Evolutionary conservation across 2,888 invertebrate genomes (phyloP).

Genomic region (Pammene fasciana): DNA sequence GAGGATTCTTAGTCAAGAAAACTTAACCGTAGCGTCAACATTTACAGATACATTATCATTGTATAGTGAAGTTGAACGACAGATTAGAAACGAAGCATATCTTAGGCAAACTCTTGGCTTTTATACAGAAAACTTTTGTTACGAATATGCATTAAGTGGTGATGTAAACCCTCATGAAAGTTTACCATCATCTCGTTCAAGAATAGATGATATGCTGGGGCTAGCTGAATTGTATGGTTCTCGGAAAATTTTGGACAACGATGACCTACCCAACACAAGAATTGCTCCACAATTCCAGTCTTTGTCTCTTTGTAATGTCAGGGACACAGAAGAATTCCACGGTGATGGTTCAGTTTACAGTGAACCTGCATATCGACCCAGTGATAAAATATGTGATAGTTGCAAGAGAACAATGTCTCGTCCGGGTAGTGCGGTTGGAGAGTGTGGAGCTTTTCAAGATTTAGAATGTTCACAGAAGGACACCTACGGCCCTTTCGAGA

Average conservation of each 20-base stretch:
- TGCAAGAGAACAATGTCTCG: conserved; percentile 88
- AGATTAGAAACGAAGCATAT: conserved; percentile 85
- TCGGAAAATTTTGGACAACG: conserved; percentile 88
- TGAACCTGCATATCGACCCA: conserved; percentile 90
- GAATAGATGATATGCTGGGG: conserved; percentile 91
- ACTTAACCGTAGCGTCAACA: conserved; percentile 94
- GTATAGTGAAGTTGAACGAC: conserved; percentile 86
- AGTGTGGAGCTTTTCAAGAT: conserved; percentile 85
- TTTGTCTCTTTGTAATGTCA: conserved; percentile 87
- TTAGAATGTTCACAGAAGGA: conserved; percentile 80
- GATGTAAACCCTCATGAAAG: conserved; percentile 78
- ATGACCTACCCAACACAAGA: conserved; percentile 80
- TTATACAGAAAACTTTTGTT: conserved; percentile 79
- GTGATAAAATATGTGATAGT: conserved; percentile 90
- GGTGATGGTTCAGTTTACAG: conserved; percentile 93
- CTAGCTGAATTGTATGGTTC: conserved; percentile 92
- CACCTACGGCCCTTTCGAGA: conserved; percentile 85
- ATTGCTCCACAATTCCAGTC: conserved; percentile 87
- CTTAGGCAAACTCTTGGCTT: conserved; percentile 82
- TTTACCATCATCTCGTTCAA: conserved; percentile 75
- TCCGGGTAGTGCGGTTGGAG: conserved; percentile 86
- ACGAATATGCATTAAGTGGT: conserved; percentile 60
- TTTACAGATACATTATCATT: conserved; percentile 90
- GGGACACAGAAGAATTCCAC: conserved; percentile 86
- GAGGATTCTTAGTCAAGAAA: conserved; percentile 94